Percentiles rank a stretch among this genome's conserved stretches.
phyloP scores from a whole-genome alignment of 2,888 invertebrate genomes.

The Cheilosia vernalis region DNA sequence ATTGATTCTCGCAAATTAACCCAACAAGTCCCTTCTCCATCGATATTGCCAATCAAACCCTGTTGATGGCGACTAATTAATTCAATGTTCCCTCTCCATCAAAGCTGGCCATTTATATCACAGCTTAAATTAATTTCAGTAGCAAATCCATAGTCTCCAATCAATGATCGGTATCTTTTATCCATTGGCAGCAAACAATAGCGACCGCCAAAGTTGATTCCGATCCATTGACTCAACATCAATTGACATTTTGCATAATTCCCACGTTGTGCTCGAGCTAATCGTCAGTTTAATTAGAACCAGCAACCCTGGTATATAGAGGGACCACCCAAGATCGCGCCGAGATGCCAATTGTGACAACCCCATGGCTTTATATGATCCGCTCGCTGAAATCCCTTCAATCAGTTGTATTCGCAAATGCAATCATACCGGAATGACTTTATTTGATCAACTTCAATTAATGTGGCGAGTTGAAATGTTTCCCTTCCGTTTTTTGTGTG shows the following conservation, averaged over 20 bases:
- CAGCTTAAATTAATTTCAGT: constrained; percentile 65
- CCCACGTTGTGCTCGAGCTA: constrained; percentile 60
- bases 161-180: constrained; percentile 55
- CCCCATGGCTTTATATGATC: constrained; percentile 32
- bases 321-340: constrained; percentile 59
- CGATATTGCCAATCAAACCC: constrained; percentile 13
- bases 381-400: constrained; percentile 51
- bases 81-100: constrained; percentile 27
- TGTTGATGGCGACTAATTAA: constrained; percentile 32
- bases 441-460: constrained; percentile 75
- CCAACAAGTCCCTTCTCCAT: constrained; percentile 11
- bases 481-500: constrained; percentile 23
- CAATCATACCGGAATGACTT: constrained; percentile 68
- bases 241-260: constrained; percentile 74
- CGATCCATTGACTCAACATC: constrained; percentile 68
- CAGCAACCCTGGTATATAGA: constrained; percentile 1
- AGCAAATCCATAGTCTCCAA: constrained; percentile 68
- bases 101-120: constrained; percentile 61
- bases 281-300: constrained; percentile 62
- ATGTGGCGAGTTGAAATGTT: constrained; percentile 29
- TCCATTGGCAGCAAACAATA: constrained; percentile 1
- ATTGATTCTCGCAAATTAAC: constrained; percentile 3
- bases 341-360: constrained; percentile 10
- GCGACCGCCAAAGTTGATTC: constrained; percentile 45
- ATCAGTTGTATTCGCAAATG: constrained; percentile 73